Base-by-base conservation (phyloP, 2,797 vertebrate genomes). In the Acanthiza pusilla region DNA sequence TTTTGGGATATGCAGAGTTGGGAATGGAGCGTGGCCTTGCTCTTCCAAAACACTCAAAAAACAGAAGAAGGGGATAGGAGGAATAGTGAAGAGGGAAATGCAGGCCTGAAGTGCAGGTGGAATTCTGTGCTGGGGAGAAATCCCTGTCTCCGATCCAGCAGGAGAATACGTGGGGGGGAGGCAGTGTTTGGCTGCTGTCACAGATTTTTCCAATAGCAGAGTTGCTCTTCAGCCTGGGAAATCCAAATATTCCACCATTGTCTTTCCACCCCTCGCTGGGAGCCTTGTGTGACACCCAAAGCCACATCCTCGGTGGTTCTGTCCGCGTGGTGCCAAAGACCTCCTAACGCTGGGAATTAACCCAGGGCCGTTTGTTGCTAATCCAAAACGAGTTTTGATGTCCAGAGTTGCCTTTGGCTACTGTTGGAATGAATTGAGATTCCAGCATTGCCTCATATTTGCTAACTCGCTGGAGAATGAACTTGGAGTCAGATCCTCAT, bases 401-500 rank as follows among this genome's bases (percentile, higher is more conserved):
- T 77, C 89, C 81, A 43, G 65, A 82, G 23, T 83, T 91, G 87
- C 93, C 85, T 58, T 77, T 67, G 89, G 94, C 94, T 93, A 40
- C 75, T 79, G 74, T 57, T 88, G 11, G 58, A 94, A 58, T 45
- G 60, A 89, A 89, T 95, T 91, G 82, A 57, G 36, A 30, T 83
- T 93, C 83, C 68, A 61, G 11, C 29, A 4, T 53, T 29, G 65
- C 65, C 48, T 95, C 13, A 0, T 67, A 75, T 92, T 94, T 86
- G 67, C 54, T 70, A 76, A 63, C 81, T 85, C 16, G 8, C 45
- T 19, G 23, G 14, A 8, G 61, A 82, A 82, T 73, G 87, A 93
- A 85, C 87, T 79, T 16, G 7, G 71, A 91, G 67, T 89, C 89
- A 88, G 89, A 94, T 91, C 81, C 45, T 94, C 82, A 48, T 91